Evolutionary conservation across 2,113 vertebrate genomes (phyloP).

Genomic region (Nasalis larvatus): DNA sequence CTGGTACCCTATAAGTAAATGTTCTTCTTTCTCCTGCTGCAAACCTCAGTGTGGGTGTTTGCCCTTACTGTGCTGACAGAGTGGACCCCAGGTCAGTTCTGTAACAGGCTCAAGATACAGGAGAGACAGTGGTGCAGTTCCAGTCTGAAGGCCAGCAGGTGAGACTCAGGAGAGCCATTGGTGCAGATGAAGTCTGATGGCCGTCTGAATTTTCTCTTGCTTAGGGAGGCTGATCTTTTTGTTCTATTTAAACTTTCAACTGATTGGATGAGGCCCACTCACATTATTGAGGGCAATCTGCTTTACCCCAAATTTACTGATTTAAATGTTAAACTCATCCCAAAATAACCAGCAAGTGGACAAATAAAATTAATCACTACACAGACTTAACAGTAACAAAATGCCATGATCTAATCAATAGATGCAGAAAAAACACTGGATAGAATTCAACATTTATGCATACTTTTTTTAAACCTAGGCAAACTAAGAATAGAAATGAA

Average conservation of each 20-base stretch:
- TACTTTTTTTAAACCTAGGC: not conserved
- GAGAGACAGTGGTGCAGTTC: not conserved
- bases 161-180: not conserved
- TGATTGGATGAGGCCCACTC: not conserved
- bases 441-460: not conserved
- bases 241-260: not conserved
- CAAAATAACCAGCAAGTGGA: not conserved
- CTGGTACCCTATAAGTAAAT: too few relatives aligned
- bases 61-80: too few relatives aligned
- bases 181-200: not conserved
- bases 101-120: not conserved
- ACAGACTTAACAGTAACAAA: not conserved
- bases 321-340: not conserved
- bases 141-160: not conserved
- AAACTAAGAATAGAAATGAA: not conserved
- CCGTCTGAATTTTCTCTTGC: not conserved
- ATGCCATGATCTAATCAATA: not conserved
- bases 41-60: too few relatives aligned
- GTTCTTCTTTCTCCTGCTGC: too few relatives aligned
- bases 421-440: not conserved
- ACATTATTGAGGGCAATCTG: not conserved
- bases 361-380: not conserved
- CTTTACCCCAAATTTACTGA: not conserved
- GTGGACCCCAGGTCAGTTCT: too few relatives aligned
- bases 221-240: not conserved